phyloP scores from a whole-genome alignment of 2,113 vertebrate genomes.

The Panthera uncia region DNA sequence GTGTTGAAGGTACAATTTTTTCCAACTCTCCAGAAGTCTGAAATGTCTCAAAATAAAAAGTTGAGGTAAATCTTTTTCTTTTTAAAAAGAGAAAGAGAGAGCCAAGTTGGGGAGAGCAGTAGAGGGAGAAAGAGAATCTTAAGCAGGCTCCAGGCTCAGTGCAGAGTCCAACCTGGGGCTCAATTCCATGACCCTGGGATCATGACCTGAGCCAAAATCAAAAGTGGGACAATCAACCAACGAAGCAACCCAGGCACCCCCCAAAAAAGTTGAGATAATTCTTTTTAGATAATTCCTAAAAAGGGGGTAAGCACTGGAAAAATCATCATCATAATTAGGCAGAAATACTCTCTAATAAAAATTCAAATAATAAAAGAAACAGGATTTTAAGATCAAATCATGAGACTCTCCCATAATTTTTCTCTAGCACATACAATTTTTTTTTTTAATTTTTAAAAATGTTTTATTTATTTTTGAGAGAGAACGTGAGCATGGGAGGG shows the following conservation, averaged over 20 bases:
- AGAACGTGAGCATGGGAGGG: too few relatives aligned
- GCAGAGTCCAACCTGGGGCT: too few relatives aligned
- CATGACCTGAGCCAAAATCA: too few relatives aligned
- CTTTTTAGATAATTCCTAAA: neutral
- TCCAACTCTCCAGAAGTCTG: neutral
- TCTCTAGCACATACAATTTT: neutral
- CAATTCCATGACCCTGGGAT: too few relatives aligned
- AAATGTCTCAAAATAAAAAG: neutral
- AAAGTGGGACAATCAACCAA: too few relatives aligned
- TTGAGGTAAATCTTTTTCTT: neutral
- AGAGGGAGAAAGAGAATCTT: too few relatives aligned
- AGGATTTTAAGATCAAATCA: neutral
- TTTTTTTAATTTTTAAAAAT: too few relatives aligned
- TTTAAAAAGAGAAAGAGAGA: neutral
- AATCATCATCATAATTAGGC: neutral
- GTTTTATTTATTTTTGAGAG: too few relatives aligned
- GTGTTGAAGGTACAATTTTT: neutral
- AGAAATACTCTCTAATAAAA: neutral
- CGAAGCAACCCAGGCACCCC: too few relatives aligned
- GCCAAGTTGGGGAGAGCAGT: too few relatives aligned
- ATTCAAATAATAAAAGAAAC: neutral
- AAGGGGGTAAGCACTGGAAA: neutral
- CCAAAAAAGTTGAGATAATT: too few relatives aligned
- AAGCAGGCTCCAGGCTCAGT: too few relatives aligned
- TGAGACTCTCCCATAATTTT: neutral